Evolutionary conservation across 2,888 invertebrate genomes (phyloP).

Genomic region (Gortyna flavago): DNA sequence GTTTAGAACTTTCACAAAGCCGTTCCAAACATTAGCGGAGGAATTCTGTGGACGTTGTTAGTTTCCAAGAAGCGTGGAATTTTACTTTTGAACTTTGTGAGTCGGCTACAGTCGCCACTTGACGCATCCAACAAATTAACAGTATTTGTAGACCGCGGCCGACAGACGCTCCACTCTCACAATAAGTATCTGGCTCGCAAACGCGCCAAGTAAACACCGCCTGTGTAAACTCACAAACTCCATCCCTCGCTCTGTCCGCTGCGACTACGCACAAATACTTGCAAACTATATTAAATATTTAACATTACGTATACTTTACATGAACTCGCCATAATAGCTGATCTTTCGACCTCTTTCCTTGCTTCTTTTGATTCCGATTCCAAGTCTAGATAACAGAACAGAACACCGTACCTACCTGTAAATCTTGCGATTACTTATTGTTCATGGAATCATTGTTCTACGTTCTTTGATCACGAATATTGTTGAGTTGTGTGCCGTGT

Average conservation of each 20-base stretch:
- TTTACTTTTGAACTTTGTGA: constrained; percentile 66
- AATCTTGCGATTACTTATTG: constrained; percentile 56
- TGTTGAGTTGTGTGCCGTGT: constrained; percentile 52
- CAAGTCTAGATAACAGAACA: constrained; percentile 56
- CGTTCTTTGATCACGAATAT: constrained; percentile 65
- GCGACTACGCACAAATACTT: constrained; percentile 62
- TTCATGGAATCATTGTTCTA: constrained; percentile 64
- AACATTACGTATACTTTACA: constrained; percentile 45
- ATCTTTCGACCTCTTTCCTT: constrained; percentile 53
- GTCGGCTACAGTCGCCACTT: constrained; percentile 59
- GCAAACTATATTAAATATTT: constrained; percentile 59
- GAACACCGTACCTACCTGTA: constrained; percentile 52
- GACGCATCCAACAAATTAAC: constrained; percentile 74
- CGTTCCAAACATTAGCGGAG: constrained; percentile 58
- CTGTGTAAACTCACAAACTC: constrained; percentile 77
- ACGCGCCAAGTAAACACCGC: constrained; percentile 79
- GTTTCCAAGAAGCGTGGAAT: constrained; percentile 70
- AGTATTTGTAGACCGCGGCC: constrained; percentile 69
- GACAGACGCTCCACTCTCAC: constrained; percentile 73
- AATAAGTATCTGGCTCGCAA: constrained; percentile 80
- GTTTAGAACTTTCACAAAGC: constrained; percentile 62
- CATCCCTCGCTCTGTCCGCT: constrained; percentile 63
- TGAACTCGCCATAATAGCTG: constrained; percentile 30
- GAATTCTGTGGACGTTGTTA: constrained; percentile 59
- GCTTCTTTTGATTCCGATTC: constrained; percentile 57